Conservation (phyloP, 2,888 invertebrate genomes). For the Vandiemenella viatica region DNA sequence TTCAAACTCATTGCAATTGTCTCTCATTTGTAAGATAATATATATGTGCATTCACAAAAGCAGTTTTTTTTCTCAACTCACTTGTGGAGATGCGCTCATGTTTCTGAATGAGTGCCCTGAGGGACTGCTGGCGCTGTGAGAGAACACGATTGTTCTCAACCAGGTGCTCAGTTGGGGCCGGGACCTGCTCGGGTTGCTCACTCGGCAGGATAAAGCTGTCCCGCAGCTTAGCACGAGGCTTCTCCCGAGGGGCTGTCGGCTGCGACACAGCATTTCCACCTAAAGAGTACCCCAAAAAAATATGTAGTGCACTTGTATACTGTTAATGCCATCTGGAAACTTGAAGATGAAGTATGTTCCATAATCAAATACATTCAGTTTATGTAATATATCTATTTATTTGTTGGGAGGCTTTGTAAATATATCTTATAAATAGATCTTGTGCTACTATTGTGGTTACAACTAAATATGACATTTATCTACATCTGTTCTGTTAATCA, state of each 20-base stretch:
- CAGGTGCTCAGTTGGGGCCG: slow-evolving; percentile 7
- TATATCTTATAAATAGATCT: too few relatives aligned
- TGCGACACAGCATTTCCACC: slow-evolving; percentile 12
- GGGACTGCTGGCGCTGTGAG: slow-evolving; percentile 15
- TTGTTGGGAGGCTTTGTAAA: too few relatives aligned
- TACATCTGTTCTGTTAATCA: too few relatives aligned
- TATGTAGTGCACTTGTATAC: too few relatives aligned
- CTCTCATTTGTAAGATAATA: too few relatives aligned
- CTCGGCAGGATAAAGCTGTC: slow-evolving; percentile 21
- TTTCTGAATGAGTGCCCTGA: slow-evolving; percentile 23
- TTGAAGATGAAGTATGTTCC: not conserved
- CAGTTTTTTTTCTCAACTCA: slow-evolving; percentile 5
- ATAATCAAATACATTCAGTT: not conserved
- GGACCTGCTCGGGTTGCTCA: not conserved
- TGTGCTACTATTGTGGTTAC: too few relatives aligned
- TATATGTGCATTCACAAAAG: too few relatives aligned
- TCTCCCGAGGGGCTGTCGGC: slow-evolving; percentile 17
- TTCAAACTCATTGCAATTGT: too few relatives aligned
- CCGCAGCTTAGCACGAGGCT: slow-evolving; percentile 22
- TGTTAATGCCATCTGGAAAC: too few relatives aligned
- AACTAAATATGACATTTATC: too few relatives aligned
- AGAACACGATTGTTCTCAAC: slow-evolving; percentile 9
- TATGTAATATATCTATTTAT: too few relatives aligned
- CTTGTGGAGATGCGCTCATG: slow-evolving; percentile 20
- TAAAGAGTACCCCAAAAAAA: too few relatives aligned